Evolutionary conservation across 1,140 invertebrate species (phyloP).

Genomic region (Chionoecetes opilio): DNA sequence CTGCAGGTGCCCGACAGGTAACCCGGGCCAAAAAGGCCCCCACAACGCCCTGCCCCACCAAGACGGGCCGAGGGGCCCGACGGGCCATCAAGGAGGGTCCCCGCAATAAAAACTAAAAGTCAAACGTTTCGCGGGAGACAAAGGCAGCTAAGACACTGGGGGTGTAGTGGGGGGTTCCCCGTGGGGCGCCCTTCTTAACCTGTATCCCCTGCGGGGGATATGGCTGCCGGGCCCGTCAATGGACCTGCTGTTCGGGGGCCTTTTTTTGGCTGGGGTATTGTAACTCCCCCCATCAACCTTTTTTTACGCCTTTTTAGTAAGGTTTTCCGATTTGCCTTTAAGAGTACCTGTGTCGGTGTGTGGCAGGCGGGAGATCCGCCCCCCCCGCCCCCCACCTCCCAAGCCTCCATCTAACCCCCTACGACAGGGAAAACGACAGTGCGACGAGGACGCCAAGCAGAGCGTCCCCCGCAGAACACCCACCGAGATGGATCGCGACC

Average conservation of each 20-base stretch:
- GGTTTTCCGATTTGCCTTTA: slow-evolving; percentile 96
- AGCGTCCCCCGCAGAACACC: neutral
- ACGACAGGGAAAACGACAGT: slow-evolving; percentile 82
- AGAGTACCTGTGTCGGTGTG: slow-evolving; percentile 93
- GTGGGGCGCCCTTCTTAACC: slow-evolving; percentile 97
- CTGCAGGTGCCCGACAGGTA: slow-evolving; percentile 42
- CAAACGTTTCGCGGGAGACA: slow-evolving; percentile 94
- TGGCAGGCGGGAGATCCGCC: slow-evolving; percentile 84
- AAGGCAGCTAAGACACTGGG: slow-evolving; percentile 97
- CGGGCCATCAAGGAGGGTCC: slow-evolving; percentile 94
- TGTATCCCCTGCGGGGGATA: slow-evolving; percentile 94
- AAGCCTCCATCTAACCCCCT: slow-evolving; percentile 82
- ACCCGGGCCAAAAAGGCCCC: neutral
- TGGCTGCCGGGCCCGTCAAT: slow-evolving; percentile 90
- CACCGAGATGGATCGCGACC: neutral
- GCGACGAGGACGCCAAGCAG: slow-evolving; percentile 61
- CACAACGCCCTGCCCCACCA: slow-evolving; percentile 20
- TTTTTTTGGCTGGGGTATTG: slow-evolving; percentile 99
- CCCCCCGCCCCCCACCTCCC: slow-evolving; percentile 80
- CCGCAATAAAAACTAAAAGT: no score
- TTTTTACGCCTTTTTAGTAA: slow-evolving; percentile 97
- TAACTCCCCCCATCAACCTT: slow-evolving; percentile 97
- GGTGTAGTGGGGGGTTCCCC: slow-evolving; percentile 96
- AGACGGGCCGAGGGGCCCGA: slow-evolving; percentile 87
- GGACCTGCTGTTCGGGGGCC: slow-evolving; percentile 93